Evolutionary conservation across 2,113 vertebrate species (phyloP), one percentile per base, ranked within the genome.

Genomic region (Burhinus bistriatus): DNA sequence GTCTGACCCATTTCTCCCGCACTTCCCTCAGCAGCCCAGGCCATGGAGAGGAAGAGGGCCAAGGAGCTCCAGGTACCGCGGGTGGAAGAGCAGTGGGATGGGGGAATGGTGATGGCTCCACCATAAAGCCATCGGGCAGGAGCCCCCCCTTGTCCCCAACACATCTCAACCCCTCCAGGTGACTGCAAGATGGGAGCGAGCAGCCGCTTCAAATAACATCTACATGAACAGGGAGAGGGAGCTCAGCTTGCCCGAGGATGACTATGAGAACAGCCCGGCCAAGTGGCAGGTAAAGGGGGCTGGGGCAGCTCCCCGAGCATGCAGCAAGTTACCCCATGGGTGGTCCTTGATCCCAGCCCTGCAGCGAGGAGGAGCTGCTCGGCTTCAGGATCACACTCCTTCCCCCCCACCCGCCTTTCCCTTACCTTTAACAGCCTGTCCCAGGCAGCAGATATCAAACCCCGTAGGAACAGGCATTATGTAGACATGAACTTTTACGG

Each of bases 401-500:
- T 55, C 36, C 32, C 32, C 14, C 22, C 9, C n/a, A 16, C 18
- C 5, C 40, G 34, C 30, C 42, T 62, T 29, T n/a, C 21, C 23
- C 20, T 47, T 32, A 47, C 38, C 61, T n/a, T 58, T 32, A 64
- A 9, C 57, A 15, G 42, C 51, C 42, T 27, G 11, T 44, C 61
- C 38, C 38, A 16, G 44, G 58, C 58, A 65, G 44, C 58, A 58
- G 12, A 15, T 38, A 4, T 3, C n/a, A 70, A 70, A 64, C 20
- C n/a, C 40, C 2, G 2, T 4, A 76, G 62, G 9, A 34, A 47
- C 2, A 38, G 69, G 38, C 45, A 9, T 14, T 36, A 13, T 6
- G 14, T 20, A 36, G 12, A 29, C n/a, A 25, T 0, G 0, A 34
- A 3, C 20, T 57, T 62, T 44, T 21, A 36, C 32, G 9, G 26